Percentiles rank a stretch among this genome's conserved stretches.
phyloP scores from a whole-genome alignment of 2,797 vertebrate species.

The Poecile montanus region DNA sequence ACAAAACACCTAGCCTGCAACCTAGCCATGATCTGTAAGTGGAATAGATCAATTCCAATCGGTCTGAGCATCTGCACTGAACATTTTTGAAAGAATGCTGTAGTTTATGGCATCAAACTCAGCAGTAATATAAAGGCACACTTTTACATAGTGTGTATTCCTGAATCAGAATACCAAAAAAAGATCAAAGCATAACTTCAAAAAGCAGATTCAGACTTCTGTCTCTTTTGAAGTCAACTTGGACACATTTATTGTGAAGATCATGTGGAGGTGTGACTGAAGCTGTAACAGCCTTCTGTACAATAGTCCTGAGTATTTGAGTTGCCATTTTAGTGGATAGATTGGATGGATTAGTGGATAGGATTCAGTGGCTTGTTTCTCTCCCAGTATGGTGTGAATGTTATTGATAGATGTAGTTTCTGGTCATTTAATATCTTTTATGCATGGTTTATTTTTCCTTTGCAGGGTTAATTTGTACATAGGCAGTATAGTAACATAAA shows the following conservation, averaged over 20 bases:
- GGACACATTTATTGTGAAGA: neutral
- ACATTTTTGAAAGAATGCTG: neutral
- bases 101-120: neutral
- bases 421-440: neutral
- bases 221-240: constrained; percentile 9
- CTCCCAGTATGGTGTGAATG: neutral
- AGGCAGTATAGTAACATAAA: neutral
- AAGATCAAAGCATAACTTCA: constrained; percentile 29
- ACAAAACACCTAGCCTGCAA: neutral
- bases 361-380: neutral
- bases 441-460: neutral
- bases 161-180: neutral
- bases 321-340: neutral
- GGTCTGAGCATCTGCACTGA: neutral
- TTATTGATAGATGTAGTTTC: neutral
- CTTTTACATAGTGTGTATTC: neutral
- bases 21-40: neutral
- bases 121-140: neutral
- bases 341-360: neutral
- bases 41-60: neutral
- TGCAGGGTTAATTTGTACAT: neutral
- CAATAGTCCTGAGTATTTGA: neutral
- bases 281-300: neutral
- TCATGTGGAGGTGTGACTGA: neutral
- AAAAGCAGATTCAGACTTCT: neutral